Evolutionary conservation across 2,797 vertebrate genomes (phyloP), one percentile per base, ranked within the genome.

Genomic region (Bradypodion ventrale): DNA sequence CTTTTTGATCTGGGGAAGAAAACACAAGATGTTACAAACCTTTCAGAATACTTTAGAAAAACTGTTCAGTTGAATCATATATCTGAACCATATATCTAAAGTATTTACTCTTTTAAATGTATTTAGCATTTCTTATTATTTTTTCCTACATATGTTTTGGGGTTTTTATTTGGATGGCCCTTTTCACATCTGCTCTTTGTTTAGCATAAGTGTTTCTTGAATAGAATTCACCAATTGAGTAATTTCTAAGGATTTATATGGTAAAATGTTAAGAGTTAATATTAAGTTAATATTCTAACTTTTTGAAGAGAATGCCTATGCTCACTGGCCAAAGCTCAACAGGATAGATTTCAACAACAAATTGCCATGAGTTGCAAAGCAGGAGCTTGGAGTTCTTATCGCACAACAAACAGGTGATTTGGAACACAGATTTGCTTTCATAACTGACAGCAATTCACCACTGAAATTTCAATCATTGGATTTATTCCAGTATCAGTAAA

Each of bases 1-100:
- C 90, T 90, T 90, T 92, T 94, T 94, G 88, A 92, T 94, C 25
- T 68, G 8, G 46, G 4, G 73, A 68, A 60, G 23, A 3, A 72
- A 70, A 75, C 49, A 69, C 25, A 56, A 27, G 1, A 6, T 70
- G 25, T 76, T 32, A 75, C 5, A 5, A 59, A 44, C 4, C 5
- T 80, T 46, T 75, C 32, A 37, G 21, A 32, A 80, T 29, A 66
- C 66, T 69, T 16, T n/a, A n/a, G 23, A 66, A n/a, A 44, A 25
- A 49, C 23, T 37, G 7, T 74, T 74, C 32, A 72, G 7, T 1
- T n/a, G 23, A 62, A 25, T 21, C 25, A 66, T 40, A 23, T 21
- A n/a, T n/a, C 32, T n/a, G 52, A 62, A 25, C 29, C 32, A 75
- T 37, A 29, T 8, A 40, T 29, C n/a, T 21, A 5, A 4, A 75